Evolutionary conservation across 2,113 vertebrate genomes (phyloP).

Genomic region (Macrotus californicus): DNA sequence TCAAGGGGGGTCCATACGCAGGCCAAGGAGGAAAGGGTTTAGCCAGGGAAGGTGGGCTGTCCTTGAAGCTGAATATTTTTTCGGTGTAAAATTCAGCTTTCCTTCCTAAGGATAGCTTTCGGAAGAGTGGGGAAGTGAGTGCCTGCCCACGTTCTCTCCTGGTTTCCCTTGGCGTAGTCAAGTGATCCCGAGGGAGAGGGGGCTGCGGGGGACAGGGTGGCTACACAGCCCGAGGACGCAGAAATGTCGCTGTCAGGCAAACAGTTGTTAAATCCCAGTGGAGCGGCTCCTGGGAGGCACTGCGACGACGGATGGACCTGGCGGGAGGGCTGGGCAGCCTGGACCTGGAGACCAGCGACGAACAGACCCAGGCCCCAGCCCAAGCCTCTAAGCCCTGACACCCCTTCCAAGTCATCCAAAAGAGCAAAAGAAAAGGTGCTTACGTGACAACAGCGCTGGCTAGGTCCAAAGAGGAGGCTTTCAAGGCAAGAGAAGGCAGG

Average conservation of each 20-base stretch:
- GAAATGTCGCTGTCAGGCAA: background rate
- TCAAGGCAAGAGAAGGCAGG: slow-evolving; percentile 55
- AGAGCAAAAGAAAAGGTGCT: slow-evolving; percentile 71
- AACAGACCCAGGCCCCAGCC: background rate
- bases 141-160: background rate
- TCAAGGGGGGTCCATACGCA: background rate
- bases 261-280: background rate
- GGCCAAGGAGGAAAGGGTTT: background rate
- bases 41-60: background rate
- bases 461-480: slow-evolving; percentile 66
- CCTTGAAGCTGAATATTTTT: background rate
- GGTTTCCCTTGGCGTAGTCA: background rate
- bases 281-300: background rate
- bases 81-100: background rate
- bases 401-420: slow-evolving; percentile 30
- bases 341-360: background rate
- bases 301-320: background rate
- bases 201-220: background rate
- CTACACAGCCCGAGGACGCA: background rate
- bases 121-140: background rate
- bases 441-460: slow-evolving; percentile 70
- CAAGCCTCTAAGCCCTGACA: background rate
- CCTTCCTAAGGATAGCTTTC: background rate
- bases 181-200: background rate
- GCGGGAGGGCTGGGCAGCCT: background rate